Conservation (phyloP, 2,113 vertebrate genomes). For the Microcebus murinus region DNA sequence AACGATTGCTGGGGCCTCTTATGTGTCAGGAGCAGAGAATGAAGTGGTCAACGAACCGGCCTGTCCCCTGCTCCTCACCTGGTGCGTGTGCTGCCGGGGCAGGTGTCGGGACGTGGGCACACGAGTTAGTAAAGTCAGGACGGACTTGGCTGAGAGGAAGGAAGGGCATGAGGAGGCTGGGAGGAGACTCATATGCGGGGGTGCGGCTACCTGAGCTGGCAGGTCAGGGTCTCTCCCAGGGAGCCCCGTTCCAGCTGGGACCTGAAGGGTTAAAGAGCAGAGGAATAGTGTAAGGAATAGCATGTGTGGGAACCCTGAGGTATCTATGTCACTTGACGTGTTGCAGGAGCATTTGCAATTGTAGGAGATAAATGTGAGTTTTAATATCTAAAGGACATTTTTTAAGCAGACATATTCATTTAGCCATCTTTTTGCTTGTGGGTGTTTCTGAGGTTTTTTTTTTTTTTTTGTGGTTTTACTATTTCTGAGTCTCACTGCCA, state of each 20-base stretch:
- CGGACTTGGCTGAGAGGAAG: not conserved
- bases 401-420: not conserved
- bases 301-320: not conserved
- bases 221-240: not conserved
- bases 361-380: rapidly evolving
- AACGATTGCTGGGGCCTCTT: not conserved
- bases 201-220: not conserved
- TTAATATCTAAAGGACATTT: not conserved
- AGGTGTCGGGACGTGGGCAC: not conserved
- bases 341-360: rapidly evolving
- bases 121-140: not conserved
- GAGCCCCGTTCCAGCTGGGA: not conserved
- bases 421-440: not conserved
- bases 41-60: not conserved
- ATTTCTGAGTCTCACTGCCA: not conserved
- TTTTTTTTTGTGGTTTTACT: not conserved
- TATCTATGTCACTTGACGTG: rapidly evolving
- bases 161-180: not conserved
- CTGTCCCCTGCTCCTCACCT: not conserved
- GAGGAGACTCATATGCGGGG: not conserved
- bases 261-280: not conserved
- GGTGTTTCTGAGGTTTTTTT: not conserved
- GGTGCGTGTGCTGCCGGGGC: too few relatives aligned
- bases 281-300: not conserved
- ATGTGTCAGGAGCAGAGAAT: not conserved